Percentiles rank a stretch among this genome's conserved stretches.
Evolutionary conservation across 2,888 invertebrate genomes (phyloP).

Genomic region (Hymenopus coronatus): DNA sequence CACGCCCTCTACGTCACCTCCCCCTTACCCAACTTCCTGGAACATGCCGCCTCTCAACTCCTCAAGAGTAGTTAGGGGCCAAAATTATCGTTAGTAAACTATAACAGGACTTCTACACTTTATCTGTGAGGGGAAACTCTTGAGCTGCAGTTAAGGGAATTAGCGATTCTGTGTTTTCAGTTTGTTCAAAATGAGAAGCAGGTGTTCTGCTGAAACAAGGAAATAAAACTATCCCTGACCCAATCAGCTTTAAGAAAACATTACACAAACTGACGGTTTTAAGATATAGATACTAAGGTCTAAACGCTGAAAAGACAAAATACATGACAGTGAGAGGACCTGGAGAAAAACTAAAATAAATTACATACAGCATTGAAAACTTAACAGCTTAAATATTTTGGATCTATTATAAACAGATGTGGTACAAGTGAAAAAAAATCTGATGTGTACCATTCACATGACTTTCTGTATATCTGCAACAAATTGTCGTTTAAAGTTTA

Average conservation of each 20-base stretch:
- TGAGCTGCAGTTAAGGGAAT: background rate
- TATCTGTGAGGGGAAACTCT: background rate
- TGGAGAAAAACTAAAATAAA: no score
- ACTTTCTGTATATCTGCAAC: no score
- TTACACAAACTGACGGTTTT: no score
- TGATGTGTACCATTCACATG: no score
- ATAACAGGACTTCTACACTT: background rate
- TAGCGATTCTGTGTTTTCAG: background rate
- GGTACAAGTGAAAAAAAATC: no score
- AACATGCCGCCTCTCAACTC: background rate
- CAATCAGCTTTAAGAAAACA: background rate
- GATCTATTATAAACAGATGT: no score
- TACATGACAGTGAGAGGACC: no score
- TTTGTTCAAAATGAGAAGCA: background rate
- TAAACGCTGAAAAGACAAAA: no score
- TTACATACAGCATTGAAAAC: no score
- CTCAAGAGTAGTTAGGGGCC: background rate
- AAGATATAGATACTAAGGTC: no score
- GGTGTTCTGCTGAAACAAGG: background rate
- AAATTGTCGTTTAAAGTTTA: no score
- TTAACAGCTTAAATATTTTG: no score
- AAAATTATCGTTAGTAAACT: background rate
- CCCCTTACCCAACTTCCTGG: background rate
- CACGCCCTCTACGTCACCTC: background rate
- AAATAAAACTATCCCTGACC: background rate